Conservation (phyloP, 2,888 invertebrate genomes). For the Hecatera dysodea region DNA sequence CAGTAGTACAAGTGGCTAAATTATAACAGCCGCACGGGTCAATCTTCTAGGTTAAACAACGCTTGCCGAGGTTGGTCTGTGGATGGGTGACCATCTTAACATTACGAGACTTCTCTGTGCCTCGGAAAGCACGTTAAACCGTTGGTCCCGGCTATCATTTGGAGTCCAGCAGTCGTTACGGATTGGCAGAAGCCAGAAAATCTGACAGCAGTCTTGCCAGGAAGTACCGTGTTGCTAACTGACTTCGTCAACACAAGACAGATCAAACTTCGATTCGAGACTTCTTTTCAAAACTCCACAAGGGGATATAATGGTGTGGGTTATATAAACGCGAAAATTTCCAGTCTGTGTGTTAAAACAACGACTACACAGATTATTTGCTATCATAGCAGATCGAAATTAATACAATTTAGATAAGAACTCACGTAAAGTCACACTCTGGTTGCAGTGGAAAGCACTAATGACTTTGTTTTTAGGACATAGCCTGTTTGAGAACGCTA, state of each 20-base stretch:
- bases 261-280: too few relatives aligned
- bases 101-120: too few relatives aligned
- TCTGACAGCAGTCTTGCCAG: too few relatives aligned
- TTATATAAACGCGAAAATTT: not conserved
- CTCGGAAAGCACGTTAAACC: too few relatives aligned
- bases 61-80: too few relatives aligned
- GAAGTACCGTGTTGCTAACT: not conserved
- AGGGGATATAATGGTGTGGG: not conserved
- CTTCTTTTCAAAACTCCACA: not conserved
- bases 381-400: slow-evolving; percentile 45
- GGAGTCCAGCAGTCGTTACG: too few relatives aligned
- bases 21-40: too few relatives aligned
- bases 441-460: slow-evolving; percentile 55
- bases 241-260: not conserved
- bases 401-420: slow-evolving; percentile 53
- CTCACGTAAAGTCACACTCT: slow-evolving; percentile 59
- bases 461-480: slow-evolving; percentile 41
- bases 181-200: too few relatives aligned
- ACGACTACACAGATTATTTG: slow-evolving; percentile 25
- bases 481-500: slow-evolving; percentile 9
- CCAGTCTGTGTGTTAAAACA: not conserved
- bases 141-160: too few relatives aligned
- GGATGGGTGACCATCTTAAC: too few relatives aligned
- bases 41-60: too few relatives aligned
- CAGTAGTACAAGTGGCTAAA: too few relatives aligned